These are phyloP conservation scores for Cryptocephalus moraei DNA, from an alignment of 2,888 invertebrate genomes.

Conservation along the genomic window DNA sequence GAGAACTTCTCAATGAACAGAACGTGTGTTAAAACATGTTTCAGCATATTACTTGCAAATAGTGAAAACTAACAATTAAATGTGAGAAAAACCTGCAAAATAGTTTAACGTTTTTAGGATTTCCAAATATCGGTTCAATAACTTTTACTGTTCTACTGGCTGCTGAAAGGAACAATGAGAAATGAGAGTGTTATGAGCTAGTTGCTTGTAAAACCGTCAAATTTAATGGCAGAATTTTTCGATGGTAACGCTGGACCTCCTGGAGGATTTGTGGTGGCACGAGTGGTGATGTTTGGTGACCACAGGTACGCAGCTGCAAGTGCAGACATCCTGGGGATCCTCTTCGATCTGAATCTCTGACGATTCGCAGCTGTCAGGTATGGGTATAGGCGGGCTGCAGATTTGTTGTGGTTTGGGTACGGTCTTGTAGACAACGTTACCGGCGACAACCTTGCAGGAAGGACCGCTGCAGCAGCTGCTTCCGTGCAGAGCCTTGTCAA, in stretches of 20 bases:
- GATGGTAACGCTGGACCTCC: neutral
- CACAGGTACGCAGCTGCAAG: conserved; percentile 7
- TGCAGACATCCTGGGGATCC: neutral
- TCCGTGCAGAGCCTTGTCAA: conserved; percentile 2
- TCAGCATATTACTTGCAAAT: too few species aligned
- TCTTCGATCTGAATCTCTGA: conserved; percentile 5
- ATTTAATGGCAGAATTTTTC: neutral
- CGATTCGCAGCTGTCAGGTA: conserved; percentile 12
- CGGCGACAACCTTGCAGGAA: conserved; percentile 20
- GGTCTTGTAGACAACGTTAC: conserved; percentile 22
- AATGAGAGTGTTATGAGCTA: neutral
- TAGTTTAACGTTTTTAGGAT: too few species aligned
- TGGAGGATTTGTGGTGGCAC: conserved; percentile 5
- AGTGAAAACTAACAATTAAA: too few species aligned
- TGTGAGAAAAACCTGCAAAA: too few species aligned
- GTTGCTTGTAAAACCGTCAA: neutral
- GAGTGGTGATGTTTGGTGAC: conserved; percentile 3
- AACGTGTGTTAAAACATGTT: too few species aligned
- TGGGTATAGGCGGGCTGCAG: conserved; percentile 5
- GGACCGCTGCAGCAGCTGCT: conserved; percentile 2
- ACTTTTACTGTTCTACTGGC: neutral
- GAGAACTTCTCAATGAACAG: too few species aligned
- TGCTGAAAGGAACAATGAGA: neutral
- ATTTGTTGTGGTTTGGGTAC: conserved; percentile 14
- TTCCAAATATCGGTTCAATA: neutral